Base-by-base conservation (phyloP, 2,113 vertebrate genomes). In the Hippopotamus amphibius region DNA sequence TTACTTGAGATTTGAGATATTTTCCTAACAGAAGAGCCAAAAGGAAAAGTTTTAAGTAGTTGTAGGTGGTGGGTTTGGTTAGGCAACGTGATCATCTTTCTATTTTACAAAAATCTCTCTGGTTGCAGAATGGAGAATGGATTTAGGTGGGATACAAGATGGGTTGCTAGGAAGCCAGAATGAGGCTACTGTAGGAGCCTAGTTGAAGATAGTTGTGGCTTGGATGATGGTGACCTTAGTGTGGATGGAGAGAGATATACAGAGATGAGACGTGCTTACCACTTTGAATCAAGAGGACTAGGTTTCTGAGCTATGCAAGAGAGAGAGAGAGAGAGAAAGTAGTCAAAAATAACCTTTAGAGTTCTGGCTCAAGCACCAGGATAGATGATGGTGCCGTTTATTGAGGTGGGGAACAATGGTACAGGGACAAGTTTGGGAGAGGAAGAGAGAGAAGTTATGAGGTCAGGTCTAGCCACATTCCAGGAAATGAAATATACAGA, bases 21-120 rank as follows among this genome's bases (percentile, higher is more conserved):
- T 82, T 72, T 92, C 71, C 33, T 53, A 82, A 72, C 82, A 94
- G 24, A 82, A 95, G n/a, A 93, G 57, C 57, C 85, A 33, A 68
- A 57, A 16, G 53, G 26, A 57, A 91, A 83, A 83, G 82, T 95
- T 84, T 71, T 95, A 74, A 43, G 69, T 69, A 76, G 30, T 37
- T 50, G 0, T 57, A 59, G 28, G 22, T 57, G 21, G 7, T 94
- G 4, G 57, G 5, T 37, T 37, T 63, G 57, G 66, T 22, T 57
- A 68, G 15, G 24, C 57, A 69, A 82, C 21, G 41, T 4, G 41
- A 63, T 48, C 48, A 66, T 26, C 30, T 69, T 88, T 92, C 89
- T 85, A 8, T 74, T 90, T 71, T 77, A 83, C 86, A 63, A 90
- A 87, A n/a, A n/a, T 59, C n/a, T 96, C 8, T 95, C 76, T 76